Percentiles rank a stretch among this genome's conserved stretches.
Evolutionary conservation across 2,797 vertebrate genomes (phyloP).

Genomic region (Muraenolepis orangiensis): DNA sequence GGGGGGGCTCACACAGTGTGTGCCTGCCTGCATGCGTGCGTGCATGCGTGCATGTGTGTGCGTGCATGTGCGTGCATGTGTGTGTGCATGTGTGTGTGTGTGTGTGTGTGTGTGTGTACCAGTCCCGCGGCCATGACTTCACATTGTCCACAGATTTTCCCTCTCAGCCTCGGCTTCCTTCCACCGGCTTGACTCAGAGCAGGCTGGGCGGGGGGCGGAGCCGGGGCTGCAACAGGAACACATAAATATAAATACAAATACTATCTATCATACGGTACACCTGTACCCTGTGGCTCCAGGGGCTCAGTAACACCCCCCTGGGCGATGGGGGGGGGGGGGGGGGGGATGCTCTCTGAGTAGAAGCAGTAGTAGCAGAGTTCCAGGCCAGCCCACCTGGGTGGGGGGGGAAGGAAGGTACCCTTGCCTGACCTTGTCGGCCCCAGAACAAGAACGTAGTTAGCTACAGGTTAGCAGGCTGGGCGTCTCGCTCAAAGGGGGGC

Average conservation of each 20-base stretch:
- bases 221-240: conserved; percentile 23
- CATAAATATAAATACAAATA: neutral
- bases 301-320: neutral
- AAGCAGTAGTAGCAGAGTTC: too few species aligned
- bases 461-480: too few species aligned
- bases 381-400: too few species aligned
- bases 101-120: conserved; percentile 63
- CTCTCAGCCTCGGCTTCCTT: conserved; percentile 64
- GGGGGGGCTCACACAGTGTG: neutral
- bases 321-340: too few species aligned
- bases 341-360: too few species aligned
- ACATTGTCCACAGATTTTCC: conserved; percentile 69
- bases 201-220: conserved; percentile 26
- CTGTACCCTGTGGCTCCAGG: neutral
- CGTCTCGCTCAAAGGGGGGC: too few species aligned
- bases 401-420: too few species aligned
- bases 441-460: too few species aligned
- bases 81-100: conserved; percentile 1
- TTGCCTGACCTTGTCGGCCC: too few species aligned
- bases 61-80: neutral
- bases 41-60: neutral
- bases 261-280: too few species aligned
- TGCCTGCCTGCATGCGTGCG: neutral
- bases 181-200: conserved; percentile 4
- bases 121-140: conserved; percentile 73